Evolutionary conservation across 2,888 invertebrate species (phyloP).

Genomic region (Entomobrya multifasciata): DNA sequence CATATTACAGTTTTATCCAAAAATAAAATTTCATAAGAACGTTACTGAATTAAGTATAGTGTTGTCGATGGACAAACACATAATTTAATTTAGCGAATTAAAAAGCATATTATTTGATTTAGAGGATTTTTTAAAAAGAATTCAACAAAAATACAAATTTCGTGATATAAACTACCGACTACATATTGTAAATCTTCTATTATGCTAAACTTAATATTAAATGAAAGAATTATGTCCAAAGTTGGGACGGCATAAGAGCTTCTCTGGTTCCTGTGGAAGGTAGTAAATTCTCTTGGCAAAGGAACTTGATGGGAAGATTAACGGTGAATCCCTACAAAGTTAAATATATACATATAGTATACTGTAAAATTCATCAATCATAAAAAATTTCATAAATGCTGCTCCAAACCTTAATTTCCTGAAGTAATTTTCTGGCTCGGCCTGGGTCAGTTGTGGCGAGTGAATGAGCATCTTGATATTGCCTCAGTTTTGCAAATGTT

Average conservation of each 20-base stretch:
- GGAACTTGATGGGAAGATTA: slow-evolving; percentile 92
- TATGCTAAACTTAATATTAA: too few relatives aligned
- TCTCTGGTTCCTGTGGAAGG: slow-evolving; percentile 93
- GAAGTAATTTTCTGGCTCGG: slow-evolving; percentile 85
- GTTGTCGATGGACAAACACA: background rate
- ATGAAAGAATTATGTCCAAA: slow-evolving; percentile 89
- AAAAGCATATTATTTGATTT: background rate
- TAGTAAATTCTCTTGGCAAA: slow-evolving; percentile 91
- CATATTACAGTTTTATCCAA: slow-evolving; percentile 6
- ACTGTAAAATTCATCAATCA: too few relatives aligned
- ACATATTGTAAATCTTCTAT: too few relatives aligned
- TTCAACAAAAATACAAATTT: background rate
- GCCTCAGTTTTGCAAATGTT: slow-evolving; percentile 88
- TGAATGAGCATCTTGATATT: slow-evolving; percentile 88
- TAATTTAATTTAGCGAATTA: slow-evolving; percentile 14
- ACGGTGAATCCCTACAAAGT: slow-evolving; percentile 89
- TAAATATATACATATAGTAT: background rate
- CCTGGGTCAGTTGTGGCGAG: slow-evolving; percentile 88
- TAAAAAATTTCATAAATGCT: too few relatives aligned
- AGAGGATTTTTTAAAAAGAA: slow-evolving; percentile 7
- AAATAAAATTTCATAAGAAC: slow-evolving; percentile 19
- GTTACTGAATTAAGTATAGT: slow-evolving; percentile 1
- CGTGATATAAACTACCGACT: background rate
- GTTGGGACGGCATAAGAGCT: slow-evolving; percentile 93
- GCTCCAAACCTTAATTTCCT: slow-evolving; percentile 86